phyloP scores from a whole-genome alignment of 1,140 invertebrate genomes.

The Macrobrachium rosenbergii region DNA sequence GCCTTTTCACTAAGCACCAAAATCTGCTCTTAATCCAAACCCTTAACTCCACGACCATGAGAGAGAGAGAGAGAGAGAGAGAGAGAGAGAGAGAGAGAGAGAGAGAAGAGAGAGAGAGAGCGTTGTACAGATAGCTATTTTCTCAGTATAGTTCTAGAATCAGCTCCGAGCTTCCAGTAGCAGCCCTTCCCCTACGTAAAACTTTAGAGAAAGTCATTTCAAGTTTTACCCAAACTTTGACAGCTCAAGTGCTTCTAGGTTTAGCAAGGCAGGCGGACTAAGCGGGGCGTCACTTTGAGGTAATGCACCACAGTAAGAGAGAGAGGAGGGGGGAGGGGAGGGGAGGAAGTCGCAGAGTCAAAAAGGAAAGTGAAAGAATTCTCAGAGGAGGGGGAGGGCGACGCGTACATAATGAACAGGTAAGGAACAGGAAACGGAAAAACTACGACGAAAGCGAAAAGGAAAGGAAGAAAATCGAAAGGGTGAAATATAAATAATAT shows the following conservation, averaged over 20 bases:
- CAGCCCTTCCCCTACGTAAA: too few relatives aligned
- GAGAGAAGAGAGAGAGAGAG: neutral
- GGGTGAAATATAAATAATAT: neutral
- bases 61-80: neutral
- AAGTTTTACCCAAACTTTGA: too few relatives aligned
- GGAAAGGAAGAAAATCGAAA: neutral
- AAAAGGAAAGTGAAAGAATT: neutral
- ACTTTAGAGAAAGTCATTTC: too few relatives aligned
- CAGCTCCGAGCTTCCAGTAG: too few relatives aligned
- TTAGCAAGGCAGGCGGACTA: too few relatives aligned
- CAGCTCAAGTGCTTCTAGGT: too few relatives aligned
- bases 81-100: slow-evolving; percentile 9
- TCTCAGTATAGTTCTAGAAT: too few relatives aligned
- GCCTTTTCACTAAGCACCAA: too few relatives aligned
- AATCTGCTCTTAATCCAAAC: neutral
- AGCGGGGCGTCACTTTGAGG: too few relatives aligned
- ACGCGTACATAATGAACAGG: neutral
- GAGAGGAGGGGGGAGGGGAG: neutral
- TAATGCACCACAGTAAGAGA: neutral
- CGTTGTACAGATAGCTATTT: too few relatives aligned
- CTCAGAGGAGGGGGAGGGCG: neutral
- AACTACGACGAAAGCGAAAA: neutral
- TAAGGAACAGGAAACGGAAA: neutral
- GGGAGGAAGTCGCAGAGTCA: neutral
- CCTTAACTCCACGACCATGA: too few relatives aligned